Conservation (phyloP, 2,888 invertebrate genomes). For the Acleris holmiana region DNA sequence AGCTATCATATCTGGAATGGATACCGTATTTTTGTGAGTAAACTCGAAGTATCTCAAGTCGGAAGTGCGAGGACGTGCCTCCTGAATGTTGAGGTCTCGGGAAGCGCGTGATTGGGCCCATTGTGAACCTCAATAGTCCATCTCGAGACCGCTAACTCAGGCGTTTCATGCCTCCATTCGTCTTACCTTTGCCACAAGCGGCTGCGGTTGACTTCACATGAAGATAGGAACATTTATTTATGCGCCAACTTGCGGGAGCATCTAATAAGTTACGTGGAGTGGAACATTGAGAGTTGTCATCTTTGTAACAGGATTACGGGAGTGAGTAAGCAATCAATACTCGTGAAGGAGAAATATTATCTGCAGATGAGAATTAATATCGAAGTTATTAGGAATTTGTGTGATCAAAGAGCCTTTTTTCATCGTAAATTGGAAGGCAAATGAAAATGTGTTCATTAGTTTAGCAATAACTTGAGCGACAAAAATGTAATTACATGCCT, state of each 20-base stretch:
- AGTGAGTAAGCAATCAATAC: not conserved
- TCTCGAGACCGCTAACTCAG: conserved; percentile 65
- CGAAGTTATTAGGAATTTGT: not conserved
- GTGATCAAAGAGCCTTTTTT: not conserved
- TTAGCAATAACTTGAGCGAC: conserved; percentile 39
- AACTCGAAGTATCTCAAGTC: conserved; percentile 49
- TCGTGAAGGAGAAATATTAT: not conserved
- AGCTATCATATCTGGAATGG: conserved; percentile 25
- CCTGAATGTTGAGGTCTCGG: conserved; percentile 57
- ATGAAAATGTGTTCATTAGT: conserved; percentile 18
- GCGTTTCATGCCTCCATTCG: conserved; percentile 52
- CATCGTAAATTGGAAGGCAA: not conserved
- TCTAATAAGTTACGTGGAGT: not conserved
- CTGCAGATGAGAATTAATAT: not conserved
- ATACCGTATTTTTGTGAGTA: conserved; percentile 34
- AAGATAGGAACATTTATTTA: conserved; percentile 7
- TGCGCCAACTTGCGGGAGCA: not conserved
- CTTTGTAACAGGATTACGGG: not conserved
- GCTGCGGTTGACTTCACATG: conserved; percentile 21
- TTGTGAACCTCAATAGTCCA: conserved; percentile 76
- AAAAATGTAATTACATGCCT: conserved; percentile 49
- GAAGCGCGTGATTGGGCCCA: conserved; percentile 75
- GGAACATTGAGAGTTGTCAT: not conserved
- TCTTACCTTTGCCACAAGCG: conserved; percentile 37
- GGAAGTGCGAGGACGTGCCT: conserved; percentile 71